A percentile compares a stretch with the other conserved stretches of the same genome.
Conservation (phyloP, 2,888 invertebrate genomes). For the Galeopsomyia nigrocyanea region DNA sequence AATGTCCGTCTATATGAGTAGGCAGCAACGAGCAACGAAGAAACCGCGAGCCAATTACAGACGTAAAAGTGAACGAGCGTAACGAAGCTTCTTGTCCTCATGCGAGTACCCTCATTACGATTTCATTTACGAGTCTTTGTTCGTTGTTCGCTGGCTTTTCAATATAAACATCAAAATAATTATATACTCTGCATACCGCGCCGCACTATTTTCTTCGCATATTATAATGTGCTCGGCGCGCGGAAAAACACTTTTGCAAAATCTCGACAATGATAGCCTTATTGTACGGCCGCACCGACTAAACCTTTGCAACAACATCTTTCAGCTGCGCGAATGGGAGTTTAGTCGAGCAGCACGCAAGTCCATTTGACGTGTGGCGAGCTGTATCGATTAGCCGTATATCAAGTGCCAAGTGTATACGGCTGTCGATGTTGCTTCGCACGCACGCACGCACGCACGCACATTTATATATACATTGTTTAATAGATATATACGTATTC, state of each 20-base stretch:
- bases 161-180: slow-evolving; percentile 35
- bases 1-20: slow-evolving; percentile 31
- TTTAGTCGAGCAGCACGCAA: slow-evolving; percentile 25
- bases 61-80: slow-evolving; percentile 48
- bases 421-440: slow-evolving; percentile 8
- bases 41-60: slow-evolving; percentile 49
- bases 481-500: background rate
- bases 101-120: slow-evolving; percentile 39
- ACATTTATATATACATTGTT: slow-evolving; percentile 1
- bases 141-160: slow-evolving; percentile 39
- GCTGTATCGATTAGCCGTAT: slow-evolving; percentile 14
- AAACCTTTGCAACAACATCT: slow-evolving; percentile 25
- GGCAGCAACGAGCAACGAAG: slow-evolving; percentile 23
- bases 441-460: background rate
- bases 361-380: slow-evolving; percentile 5
- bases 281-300: background rate
- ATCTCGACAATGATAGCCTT: slow-evolving; percentile 9
- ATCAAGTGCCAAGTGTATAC: background rate
- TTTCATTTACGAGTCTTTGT: slow-evolving; percentile 45
- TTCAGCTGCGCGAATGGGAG: slow-evolving; percentile 18
- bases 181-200: background rate
- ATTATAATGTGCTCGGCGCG: slow-evolving; percentile 7
- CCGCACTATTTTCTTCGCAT: slow-evolving; percentile 19
- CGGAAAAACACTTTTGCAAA: slow-evolving; percentile 25
- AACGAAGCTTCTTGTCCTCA: slow-evolving; percentile 47